phyloP scores from a whole-genome alignment of 2,888 invertebrate species.

The Trichacis sp. region DNA sequence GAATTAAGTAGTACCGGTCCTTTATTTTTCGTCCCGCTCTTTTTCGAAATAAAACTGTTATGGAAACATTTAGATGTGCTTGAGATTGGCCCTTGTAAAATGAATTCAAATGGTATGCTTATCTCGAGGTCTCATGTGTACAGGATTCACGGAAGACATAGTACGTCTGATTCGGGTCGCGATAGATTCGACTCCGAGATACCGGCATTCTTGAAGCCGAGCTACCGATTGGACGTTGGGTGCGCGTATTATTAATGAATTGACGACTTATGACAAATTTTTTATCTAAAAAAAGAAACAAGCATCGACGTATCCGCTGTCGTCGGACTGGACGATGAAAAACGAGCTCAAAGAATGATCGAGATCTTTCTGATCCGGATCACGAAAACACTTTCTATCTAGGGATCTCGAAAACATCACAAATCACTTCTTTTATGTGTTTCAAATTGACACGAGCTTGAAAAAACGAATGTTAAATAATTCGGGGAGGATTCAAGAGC shows the following conservation, averaged over 20 bases:
- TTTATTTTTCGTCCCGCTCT: background rate
- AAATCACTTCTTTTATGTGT: too few relatives aligned
- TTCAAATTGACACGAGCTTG: too few relatives aligned
- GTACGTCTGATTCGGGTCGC: constrained; percentile 30
- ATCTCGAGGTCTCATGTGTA: constrained; percentile 22
- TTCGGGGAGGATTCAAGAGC: too few relatives aligned
- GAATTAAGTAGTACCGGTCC: background rate
- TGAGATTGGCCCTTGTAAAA: constrained; percentile 20
- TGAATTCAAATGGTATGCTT: constrained; percentile 29
- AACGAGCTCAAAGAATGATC: too few relatives aligned
- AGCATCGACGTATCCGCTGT: constrained; percentile 32
- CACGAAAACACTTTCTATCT: too few relatives aligned
- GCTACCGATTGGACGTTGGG: constrained; percentile 52
- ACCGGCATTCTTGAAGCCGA: constrained; percentile 31
- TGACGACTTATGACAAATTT: constrained; percentile 36
- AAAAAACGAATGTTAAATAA: too few relatives aligned
- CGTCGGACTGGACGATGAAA: constrained; percentile 18
- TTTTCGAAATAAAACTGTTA: constrained; percentile 23
- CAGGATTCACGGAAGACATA: constrained; percentile 23
- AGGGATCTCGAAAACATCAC: too few relatives aligned
- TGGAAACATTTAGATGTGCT: constrained; percentile 20
- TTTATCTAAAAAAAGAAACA: constrained; percentile 9
- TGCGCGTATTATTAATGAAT: constrained; percentile 55
- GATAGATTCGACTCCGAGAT: constrained; percentile 46
- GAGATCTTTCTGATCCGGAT: too few relatives aligned